Evolutionary conservation across 2,888 invertebrate genomes (phyloP), one percentile per base, ranked within the genome.

Genomic region (Lapara coniferarum): DNA sequence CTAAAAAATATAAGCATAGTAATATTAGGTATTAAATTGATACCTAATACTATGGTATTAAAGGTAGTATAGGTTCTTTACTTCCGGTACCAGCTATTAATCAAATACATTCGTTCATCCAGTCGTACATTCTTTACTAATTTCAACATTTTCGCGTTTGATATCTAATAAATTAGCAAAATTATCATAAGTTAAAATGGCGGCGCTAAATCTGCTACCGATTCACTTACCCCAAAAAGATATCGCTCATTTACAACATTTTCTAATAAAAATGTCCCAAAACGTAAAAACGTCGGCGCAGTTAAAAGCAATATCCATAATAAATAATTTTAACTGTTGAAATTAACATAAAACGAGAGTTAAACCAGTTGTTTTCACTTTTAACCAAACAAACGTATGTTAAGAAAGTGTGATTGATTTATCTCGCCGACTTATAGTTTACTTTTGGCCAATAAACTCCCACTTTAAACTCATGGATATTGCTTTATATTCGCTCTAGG

Each of bases 311-410:
- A 63, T 19, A 63, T 49, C 67, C 13, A 70, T 69, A 73, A 67
- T 77, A 77, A 75, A 77, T 75, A 73, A 73, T 46, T 74, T 75
- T 68, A 30, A 76, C 67, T 68, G 72, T 59, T 71, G 72, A 72
- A 55, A 75, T 75, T 75, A 72, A 74, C 74, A 75, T 75, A 71
- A 73, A 74, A 74, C 74, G 71, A 74, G 72, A 68, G 70, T 55
- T 70, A 73, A 71, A 75, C 75, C 70, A 63, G 75, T 73, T 58
- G 56, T 72, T 76, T 76, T 76, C 75, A 74, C 76, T 76, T 76
- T 76, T 74, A 73, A 46, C 71, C 66, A 72, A 70, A 72, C 69
- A 72, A 70, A 74, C 70, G 59, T 73, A 72, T 73, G 55, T 10
- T 55, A 72, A 68, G 66, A 71, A 53, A 66, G 66, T 53, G 52